These are phyloP conservation scores for Clepsis dumicolana DNA, from an alignment of 2,888 invertebrate species.

Conservation along the genomic window DNA sequence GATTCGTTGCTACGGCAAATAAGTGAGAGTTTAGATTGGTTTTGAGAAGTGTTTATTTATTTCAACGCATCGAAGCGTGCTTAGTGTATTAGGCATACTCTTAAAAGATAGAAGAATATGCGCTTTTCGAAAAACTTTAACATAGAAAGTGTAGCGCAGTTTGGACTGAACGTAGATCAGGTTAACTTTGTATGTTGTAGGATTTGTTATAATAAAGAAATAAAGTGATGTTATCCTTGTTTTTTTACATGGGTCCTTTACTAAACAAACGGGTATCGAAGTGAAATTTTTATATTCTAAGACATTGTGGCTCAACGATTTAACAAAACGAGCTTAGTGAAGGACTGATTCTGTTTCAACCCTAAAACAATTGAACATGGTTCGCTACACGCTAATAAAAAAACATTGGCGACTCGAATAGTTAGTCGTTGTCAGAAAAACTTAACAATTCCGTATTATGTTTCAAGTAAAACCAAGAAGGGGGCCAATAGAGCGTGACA, in stretches of 20 bases:
- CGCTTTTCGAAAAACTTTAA: neutral
- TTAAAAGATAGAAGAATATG: neutral
- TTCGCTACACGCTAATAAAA: neutral
- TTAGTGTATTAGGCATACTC: neutral
- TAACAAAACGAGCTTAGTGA: constrained; percentile 27
- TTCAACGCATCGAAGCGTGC: neutral
- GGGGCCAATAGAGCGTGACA: constrained; percentile 76
- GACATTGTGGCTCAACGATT: neutral
- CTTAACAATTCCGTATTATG: constrained; percentile 67
- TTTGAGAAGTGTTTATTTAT: neutral
- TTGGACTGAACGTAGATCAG: neutral
- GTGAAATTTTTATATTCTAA: neutral
- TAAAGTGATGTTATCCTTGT: constrained; percentile 8
- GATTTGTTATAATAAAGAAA: neutral
- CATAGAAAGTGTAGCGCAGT: neutral
- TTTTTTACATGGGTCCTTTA: constrained; percentile 23
- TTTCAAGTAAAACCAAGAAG: constrained; percentile 82
- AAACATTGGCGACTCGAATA: neutral
- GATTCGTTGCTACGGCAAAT: neutral
- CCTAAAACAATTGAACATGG: neutral
- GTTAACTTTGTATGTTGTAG: neutral
- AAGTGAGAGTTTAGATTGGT: neutral
- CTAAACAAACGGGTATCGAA: constrained; percentile 7
- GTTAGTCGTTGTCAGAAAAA: constrained; percentile 24
- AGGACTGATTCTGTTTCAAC: constrained; percentile 20